Conservation (phyloP, 2,797 vertebrate genomes). For the Rhinichthys osculus region DNA sequence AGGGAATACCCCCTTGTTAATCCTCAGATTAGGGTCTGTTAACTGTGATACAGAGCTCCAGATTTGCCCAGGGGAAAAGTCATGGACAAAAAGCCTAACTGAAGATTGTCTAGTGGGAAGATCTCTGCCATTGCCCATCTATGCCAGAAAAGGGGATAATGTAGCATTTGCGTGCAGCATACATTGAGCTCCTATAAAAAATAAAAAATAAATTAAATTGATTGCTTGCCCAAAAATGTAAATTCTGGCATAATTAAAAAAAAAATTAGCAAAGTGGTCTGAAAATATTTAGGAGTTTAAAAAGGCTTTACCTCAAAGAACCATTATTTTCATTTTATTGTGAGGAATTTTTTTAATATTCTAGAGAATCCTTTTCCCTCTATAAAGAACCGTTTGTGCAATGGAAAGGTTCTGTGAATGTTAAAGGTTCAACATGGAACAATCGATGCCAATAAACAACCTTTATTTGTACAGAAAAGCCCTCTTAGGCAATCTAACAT, state of each 20-base stretch:
- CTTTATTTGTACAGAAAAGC: conserved; percentile 2
- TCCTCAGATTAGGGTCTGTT: conserved; percentile 60
- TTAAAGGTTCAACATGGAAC: not conserved
- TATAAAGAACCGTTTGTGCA: not conserved
- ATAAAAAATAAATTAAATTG: not conserved
- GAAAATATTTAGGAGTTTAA: conserved; percentile 3
- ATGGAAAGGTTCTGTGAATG: not conserved
- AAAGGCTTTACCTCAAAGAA: not conserved
- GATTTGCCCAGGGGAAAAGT: conserved; percentile 49
- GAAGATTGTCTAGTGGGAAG: conserved; percentile 49
- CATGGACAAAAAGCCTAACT: conserved; percentile 38
- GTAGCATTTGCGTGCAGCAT: not conserved
- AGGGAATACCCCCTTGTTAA: conserved; percentile 50
- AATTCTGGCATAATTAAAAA: not conserved
- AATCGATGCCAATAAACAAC: not conserved
- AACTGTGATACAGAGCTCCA: conserved; percentile 54
- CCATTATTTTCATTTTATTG: not conserved
- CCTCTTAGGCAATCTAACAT: not conserved
- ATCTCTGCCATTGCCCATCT: conserved; percentile 53
- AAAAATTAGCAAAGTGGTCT: not conserved
- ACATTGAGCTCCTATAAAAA: not conserved
- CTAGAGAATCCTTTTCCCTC: not conserved
- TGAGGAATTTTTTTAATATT: too few species aligned
- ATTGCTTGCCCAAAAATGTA: not conserved
- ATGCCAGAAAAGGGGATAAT: not conserved